These are phyloP conservation scores for Drosophila aldrichi DNA, from an alignment of 2,888 invertebrate species.

Conservation along the genomic window DNA sequence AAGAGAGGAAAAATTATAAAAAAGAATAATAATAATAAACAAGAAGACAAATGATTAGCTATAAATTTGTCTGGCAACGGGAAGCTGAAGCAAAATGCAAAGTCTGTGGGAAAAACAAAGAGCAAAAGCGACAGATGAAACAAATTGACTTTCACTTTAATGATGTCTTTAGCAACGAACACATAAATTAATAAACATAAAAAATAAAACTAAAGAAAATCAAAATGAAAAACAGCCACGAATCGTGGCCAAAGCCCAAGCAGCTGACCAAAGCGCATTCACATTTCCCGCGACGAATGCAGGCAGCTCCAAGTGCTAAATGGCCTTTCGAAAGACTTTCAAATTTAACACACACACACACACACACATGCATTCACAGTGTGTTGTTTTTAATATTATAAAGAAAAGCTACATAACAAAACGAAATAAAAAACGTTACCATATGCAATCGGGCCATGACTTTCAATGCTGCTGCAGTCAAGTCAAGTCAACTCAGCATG, in stretches of 20 bases:
- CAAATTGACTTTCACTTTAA: slow-evolving; percentile 77
- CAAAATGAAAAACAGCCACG: neutral
- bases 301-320: slow-evolving; percentile 34
- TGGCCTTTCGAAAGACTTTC: slow-evolving; percentile 68
- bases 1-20: neutral
- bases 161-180: slow-evolving; percentile 67
- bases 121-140: slow-evolving; percentile 37
- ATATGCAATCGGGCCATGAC: slow-evolving; percentile 62
- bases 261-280: slow-evolving; percentile 47
- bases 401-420: slow-evolving; percentile 35
- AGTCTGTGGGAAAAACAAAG: slow-evolving; percentile 29
- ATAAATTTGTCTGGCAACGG: slow-evolving; percentile 49
- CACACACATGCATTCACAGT: neutral
- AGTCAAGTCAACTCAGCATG: slow-evolving; percentile 11
- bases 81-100: slow-evolving; percentile 28
- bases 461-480: slow-evolving; percentile 53
- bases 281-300: slow-evolving; percentile 40
- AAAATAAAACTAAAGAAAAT: slow-evolving; percentile 26
- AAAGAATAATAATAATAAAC: slow-evolving; percentile 20
- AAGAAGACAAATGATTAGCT: slow-evolving; percentile 61
- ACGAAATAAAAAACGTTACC: slow-evolving; percentile 24
- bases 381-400: slow-evolving; percentile 14
- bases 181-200: slow-evolving; percentile 67
- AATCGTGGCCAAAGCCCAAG: slow-evolving; percentile 10
- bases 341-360: slow-evolving; percentile 45